Base-by-base conservation (phyloP, 92 coral and sea anemone genomes). In the Hydrozoanthus gracilis region DNA sequence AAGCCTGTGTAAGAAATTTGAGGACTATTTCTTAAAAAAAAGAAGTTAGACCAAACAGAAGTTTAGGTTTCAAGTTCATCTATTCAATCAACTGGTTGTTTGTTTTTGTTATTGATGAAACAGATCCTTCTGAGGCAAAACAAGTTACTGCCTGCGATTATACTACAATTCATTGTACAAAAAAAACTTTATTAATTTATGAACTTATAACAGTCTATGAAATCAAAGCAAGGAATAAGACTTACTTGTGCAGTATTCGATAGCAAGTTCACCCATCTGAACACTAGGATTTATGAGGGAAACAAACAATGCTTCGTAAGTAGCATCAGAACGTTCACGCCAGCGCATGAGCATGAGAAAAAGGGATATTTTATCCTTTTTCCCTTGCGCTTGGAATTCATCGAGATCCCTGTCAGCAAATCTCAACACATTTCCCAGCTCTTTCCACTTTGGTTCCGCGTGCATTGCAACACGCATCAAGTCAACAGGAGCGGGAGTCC, bases 201-300 rank as follows among this genome's bases (percentile, higher is more conserved):
- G 0, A 27, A 27, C 39, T 27, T 27, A 27, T 0, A 27, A 27
- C 39, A 27, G 39, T 27, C 2, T 27, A 27, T 27, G 39, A 27
- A 27, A 27, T 27, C n/a, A 27, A 27, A 27, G 39, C 39, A 27
- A 67, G 10, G 27, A 67, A 67, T 15, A 67, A 4, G 2, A 16
- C 72, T 67, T 67, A 67, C 72, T 67, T 67, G 72, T 67, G 44
- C 72, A 67, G 72, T 67, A 67, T 67, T 67, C 9, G 8, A n/a
- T 7, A 67, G 45, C 72, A 67, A 67, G 72, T 35, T 67, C 72
- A 9, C 44, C 44, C 72, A 35, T 67, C 27, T 17, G 4, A 7
- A 67, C 72, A 5, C 5, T 67, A 4, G 8, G 10, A 67, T 67
- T 44, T 44, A 67, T 67, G 4, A 67, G 72, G 72, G 72, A 44